phyloP scores from a whole-genome alignment of 1,140 invertebrate genomes.

The Apis mellifera region Amel_HAv3.1 CM009944.2:5116501-5117000 shows the following conservation, averaged over 20 bases:
- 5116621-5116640: slow-evolving; percentile 81
- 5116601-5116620: slow-evolving; percentile 83
- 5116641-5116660: no score
- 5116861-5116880: slow-evolving; percentile 85
- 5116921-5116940: slow-evolving; percentile 85
- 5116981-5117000: slow-evolving; percentile 76
- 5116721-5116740: slow-evolving; percentile 78
- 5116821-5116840: slow-evolving; percentile 71
- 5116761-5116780: slow-evolving; percentile 90
- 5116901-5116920: slow-evolving; percentile 91
- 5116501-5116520: slow-evolving; percentile 89
- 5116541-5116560: slow-evolving; percentile 90
- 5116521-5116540: slow-evolving; percentile 85
- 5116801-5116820: slow-evolving; percentile 75
- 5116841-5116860: slow-evolving; percentile 81
- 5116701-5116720: slow-evolving; percentile 46
- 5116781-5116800: slow-evolving; percentile 87
- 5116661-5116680: background rate
- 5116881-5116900: slow-evolving; percentile 82
- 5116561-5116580: slow-evolving; percentile 88
- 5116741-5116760: slow-evolving; percentile 86
- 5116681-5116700: background rate
- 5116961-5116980: slow-evolving; percentile 81
- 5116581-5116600: slow-evolving; percentile 86
- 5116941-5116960: slow-evolving; percentile 90